Base-by-base conservation (phyloP, 1,140 invertebrate genomes). In the Tetramorium parvispinum region DNA sequence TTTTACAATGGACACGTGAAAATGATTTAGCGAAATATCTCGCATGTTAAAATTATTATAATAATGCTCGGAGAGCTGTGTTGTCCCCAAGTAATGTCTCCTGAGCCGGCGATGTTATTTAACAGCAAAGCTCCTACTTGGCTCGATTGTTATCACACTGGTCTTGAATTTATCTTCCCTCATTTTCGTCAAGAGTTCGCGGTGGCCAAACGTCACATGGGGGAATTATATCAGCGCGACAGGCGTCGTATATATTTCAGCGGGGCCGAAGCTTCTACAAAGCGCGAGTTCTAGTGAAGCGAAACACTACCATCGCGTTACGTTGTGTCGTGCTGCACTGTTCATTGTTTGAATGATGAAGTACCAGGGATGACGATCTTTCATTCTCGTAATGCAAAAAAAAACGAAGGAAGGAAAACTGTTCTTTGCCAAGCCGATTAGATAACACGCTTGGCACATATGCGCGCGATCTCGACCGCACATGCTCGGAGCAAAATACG, bases 141-240 rank as follows among this genome's bases (percentile, higher is more conserved):
- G 5, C 65, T 49, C 68, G 40, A 73, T 73, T 82, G 66, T 82
- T 82, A 71, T 32, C 43, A 4, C 18, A 27, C 24, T 8, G 18
- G 4, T 46, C n/a, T 83, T 40, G 53, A 73, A 75, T 82, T 82
- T 82, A 73, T 71, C 79, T 73, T 59, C 27, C 57, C 49, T 57
- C 65, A 16, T 79, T 55, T 40, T 46, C 65, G 51, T 71, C 43
- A 82, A 82, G 71, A 13, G 68, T 57, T 49, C 16, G 77, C 32
- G 40, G 49, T n/a, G 61, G 13, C 16, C n/a, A 76, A 76, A 76
- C 16, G 55, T 46, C 18, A 5, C 55, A 18, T 27, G n/a, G 77
- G n/a, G 61, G 32, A 79, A 61, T 73, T 83, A 18, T 59, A 55
- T 61, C 79, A 70, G 76, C 61, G 76, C 61, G 7, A 37, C 73